phyloP scores from a whole-genome alignment of 1,140 invertebrate genomes.

The Leucophenga varia region DNA sequence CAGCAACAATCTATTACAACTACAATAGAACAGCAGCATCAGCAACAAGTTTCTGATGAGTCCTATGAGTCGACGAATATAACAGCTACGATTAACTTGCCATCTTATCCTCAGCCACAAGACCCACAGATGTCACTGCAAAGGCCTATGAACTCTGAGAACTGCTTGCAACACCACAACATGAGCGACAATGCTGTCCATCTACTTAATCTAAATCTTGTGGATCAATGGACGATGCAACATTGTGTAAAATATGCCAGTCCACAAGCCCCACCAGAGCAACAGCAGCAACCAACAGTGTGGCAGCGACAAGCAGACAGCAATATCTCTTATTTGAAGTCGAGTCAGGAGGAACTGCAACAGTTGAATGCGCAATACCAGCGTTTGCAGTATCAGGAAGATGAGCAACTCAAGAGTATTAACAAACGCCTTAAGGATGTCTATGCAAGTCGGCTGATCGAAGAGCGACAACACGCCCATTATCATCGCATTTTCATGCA shows the following conservation, averaged over 20 bases:
- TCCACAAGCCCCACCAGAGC: background rate
- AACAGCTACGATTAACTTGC: background rate
- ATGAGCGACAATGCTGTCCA: slow-evolving; percentile 10
- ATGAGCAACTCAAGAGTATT: slow-evolving; percentile 19
- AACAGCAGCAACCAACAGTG: slow-evolving; percentile 4
- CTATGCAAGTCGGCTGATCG: slow-evolving; percentile 7
- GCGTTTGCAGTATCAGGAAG: slow-evolving; percentile 21
- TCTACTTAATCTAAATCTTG: slow-evolving; percentile 12
- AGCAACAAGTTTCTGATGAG: background rate
- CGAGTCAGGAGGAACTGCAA: slow-evolving; percentile 17
- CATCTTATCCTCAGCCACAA: background rate
- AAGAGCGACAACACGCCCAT: slow-evolving; percentile 25
- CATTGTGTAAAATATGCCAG: background rate
- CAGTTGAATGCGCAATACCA: slow-evolving; percentile 24
- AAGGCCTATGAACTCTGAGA: background rate
- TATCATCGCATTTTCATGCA: slow-evolving; percentile 21
- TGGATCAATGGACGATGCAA: slow-evolving; percentile 8
- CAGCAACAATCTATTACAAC: no score
- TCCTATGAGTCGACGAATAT: background rate
- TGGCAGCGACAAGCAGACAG: slow-evolving; percentile 16
- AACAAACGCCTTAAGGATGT: slow-evolving; percentile 18
- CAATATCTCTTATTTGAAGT: slow-evolving; percentile 8
- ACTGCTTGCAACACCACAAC: background rate
- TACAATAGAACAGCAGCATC: background rate
- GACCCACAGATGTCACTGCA: no score